Percentiles rank a stretch among this genome's conserved stretches.
Conservation (phyloP, 2,888 invertebrate genomes). For the Clostera curtula region DNA sequence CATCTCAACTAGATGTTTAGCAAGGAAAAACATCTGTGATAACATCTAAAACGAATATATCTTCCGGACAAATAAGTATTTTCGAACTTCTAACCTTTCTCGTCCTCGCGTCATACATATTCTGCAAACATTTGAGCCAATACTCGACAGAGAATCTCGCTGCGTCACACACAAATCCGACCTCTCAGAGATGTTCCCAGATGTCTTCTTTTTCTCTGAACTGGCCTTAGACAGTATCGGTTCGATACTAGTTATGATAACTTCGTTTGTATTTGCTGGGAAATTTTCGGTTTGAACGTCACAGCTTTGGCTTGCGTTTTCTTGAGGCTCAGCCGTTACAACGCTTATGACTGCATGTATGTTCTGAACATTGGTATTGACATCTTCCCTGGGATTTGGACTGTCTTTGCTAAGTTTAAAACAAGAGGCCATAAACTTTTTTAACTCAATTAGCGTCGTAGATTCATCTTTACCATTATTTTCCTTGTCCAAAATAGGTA, state of each 20-base stretch:
- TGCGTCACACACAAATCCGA: constrained; percentile 45
- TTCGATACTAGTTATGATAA: constrained; percentile 39
- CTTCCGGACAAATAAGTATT: constrained; percentile 20
- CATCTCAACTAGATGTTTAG: constrained; percentile 4
- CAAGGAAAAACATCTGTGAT: constrained; percentile 17
- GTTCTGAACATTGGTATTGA: constrained; percentile 24
- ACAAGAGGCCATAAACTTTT: constrained; percentile 57
- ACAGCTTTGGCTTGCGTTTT: constrained; percentile 31
- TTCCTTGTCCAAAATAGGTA: constrained; percentile 33
- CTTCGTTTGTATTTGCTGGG: constrained; percentile 34
- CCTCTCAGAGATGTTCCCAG: constrained; percentile 44
- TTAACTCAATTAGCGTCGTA: constrained; percentile 47
- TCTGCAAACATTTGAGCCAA: constrained; percentile 77
- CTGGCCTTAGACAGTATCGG: constrained; percentile 36
- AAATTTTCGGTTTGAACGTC: constrained; percentile 28
- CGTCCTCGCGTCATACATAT: constrained; percentile 76
- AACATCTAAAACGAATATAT: constrained; percentile 17
- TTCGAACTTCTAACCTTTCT: constrained; percentile 42
- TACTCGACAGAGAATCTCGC: constrained; percentile 66
- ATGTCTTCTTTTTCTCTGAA: constrained; percentile 46
- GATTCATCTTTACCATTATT: constrained; percentile 27
- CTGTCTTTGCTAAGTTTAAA: constrained; percentile 47
- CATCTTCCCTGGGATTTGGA: constrained; percentile 26
- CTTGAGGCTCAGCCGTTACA: constrained; percentile 22
- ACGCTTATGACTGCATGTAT: constrained; percentile 25